Base-by-base conservation (phyloP, 2,797 vertebrate genomes). In the Notoglanidium macrostoma region DNA sequence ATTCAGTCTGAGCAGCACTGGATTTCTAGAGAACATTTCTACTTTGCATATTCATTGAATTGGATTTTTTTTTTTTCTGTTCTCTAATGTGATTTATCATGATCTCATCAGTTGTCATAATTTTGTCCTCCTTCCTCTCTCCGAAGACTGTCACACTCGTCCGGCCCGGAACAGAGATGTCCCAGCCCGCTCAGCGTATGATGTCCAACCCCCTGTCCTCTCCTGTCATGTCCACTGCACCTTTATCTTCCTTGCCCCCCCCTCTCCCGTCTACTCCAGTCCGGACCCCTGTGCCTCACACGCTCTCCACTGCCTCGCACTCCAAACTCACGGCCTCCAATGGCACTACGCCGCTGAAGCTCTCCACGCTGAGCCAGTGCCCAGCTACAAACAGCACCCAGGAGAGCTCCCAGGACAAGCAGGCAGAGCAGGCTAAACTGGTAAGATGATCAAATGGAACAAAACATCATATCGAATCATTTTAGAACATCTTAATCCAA, bases 371-470 rank as follows among this genome's bases (percentile, higher is more conserved):
- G 84, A 92, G 93, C 89, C 97, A 97, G 92, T 95, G 91, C 87
- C 80, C 91, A 0, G 76, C 90, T 40, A 86, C 94, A 65, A 96
- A 94, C 77, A 79, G 94, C 80, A 91, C 95, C 0, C 97, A 96
- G 92, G 97, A 98, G 77, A 94, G 93, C 86, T 94, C 96, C 87
- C 97, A 97, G 92, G 98, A 98, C 91, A 98, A 97, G 85, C 95
- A 97, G 90, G 95, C 96, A 3, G 97, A 98, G 91, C 97, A 97
- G 94, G 96, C 97, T 83, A 97, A 97, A 92, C 93, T 97, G 96
- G 97, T 98, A 89, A 95, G 96, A 17, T 1, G 7, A 19, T 3
- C 63, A 51, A 32, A 73, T 46, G 46, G 40, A 76, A 32, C 46
- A 23, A 26, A 73, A 46, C 15, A 3, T 8, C 2, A 10, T 78